Evolutionary conservation across 2,113 vertebrate genomes (phyloP), one percentile per base, ranked within the genome.

Genomic region (Pluvianellus socialis): DNA sequence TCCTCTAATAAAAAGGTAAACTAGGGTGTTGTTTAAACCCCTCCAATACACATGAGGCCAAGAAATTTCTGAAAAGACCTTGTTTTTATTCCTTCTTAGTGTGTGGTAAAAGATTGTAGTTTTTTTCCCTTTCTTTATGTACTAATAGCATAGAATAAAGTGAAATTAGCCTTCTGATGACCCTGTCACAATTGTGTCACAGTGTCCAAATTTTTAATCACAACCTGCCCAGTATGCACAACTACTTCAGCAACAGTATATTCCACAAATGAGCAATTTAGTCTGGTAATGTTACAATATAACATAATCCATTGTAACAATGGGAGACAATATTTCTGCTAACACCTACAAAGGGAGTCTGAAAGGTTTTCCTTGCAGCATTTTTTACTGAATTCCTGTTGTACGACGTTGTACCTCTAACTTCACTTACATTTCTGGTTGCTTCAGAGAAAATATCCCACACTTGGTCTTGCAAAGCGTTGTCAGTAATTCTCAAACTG

Each of bases 391-490:
- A 40, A 56, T 68, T 81, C 10, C 20, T 10, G 3, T 59, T 52
- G n/a, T 32, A 55, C 1, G 2, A n/a, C n/a, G 12, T 30, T 52
- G n/a, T 56, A 86, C 56, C 10, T 76, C 32, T 63, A 59, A 50
- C 33, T 53, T 16, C 53, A 98, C 99, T 99, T 98, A 99, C 99
- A 0, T 53, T 98, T 93, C 90, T 98, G 59, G 97, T 97, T 27
- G 98, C 98, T 97, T 99, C 97, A 11, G 98, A 97, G 84, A 99
- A 98, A 94, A 99, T 98, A 76, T 97, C 97, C 99, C 99, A 99
- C 92, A 99, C 99, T 77, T 99, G 98, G 53, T 99, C 98, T 47
- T 99, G 98, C 27, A 99, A 71, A 47, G 63, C 72, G 7, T 96
- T 86, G 84, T 98, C 98, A 18, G 93, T 47, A 94, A 99, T 98